Base-by-base conservation (phyloP, 1,140 invertebrate species). In the Ceratosolen fusciceps region DNA sequence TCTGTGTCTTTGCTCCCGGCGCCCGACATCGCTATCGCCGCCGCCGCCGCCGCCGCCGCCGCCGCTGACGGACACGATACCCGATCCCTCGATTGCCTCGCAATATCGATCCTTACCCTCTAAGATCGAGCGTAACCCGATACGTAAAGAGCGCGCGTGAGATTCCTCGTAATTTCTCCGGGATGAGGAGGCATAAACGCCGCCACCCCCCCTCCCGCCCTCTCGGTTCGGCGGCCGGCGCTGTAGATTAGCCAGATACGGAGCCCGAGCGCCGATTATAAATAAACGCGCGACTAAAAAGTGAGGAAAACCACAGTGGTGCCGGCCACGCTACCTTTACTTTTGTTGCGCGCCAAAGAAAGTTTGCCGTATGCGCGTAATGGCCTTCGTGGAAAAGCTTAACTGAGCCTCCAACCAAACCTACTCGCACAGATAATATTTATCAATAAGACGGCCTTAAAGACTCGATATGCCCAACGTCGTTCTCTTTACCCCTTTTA, bases 31-130 rank as follows among this genome's bases (percentile, higher is more conserved):
- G 16, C 62, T 39, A 19, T 39, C 62, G 24, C n/a, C n/a, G n/a
- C 4, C 14, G 43, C 67, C 62, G 43, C n/a, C 39, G n/a, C 31
- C 31, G 21, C 21, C 67, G 24, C 39, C 31, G 26, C 39, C 34
- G 29, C 4, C 9, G 71, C 24, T 34, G 29, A 65, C 73, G 49
- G n/a, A 58, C 39, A 10, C 68, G 76, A 78, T 75, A 75, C 78
- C 60, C 71, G 77, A 79, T 74, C 77, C 77, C 77, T 67, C 67
- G 77, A 73, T 70, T 75, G 73, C 73, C 58, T 37, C 12, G 70
- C 72, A 73, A 80, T 80, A 80, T 26, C 78, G 65, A 80, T 75
- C 78, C 54, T 68, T 80, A 75, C 78, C 65, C 78, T 75, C 73
- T 19, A 39, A n/a, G n/a, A 79, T 58, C 60, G 31, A 54, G 56